phyloP scores from a whole-genome alignment of 2,797 vertebrate species.

The Oophaga sylvatica region DNA sequence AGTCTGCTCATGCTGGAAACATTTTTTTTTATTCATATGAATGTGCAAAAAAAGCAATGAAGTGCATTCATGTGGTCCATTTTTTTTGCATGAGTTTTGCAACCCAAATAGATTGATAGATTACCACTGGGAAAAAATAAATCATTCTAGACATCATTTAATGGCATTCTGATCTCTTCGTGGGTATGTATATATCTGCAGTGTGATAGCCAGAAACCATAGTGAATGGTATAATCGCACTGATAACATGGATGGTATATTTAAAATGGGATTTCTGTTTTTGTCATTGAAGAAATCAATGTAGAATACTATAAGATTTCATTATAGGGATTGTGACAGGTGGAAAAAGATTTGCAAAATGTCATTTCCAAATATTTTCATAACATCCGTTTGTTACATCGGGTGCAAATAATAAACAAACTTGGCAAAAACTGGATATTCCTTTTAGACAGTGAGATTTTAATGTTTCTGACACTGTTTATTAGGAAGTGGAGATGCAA shows the following conservation, averaged over 20 bases:
- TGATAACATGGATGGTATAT: slow-evolving; percentile 52
- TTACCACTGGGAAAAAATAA: slow-evolving; percentile 52
- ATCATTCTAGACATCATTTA: slow-evolving; percentile 46
- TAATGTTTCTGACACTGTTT: too few species aligned
- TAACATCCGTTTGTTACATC: too few species aligned
- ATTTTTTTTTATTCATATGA: slow-evolving; percentile 38
- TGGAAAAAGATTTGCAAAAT: too few species aligned
- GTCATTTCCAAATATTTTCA: too few species aligned
- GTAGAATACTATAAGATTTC: neutral
- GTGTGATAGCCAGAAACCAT: neutral
- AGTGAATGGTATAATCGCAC: slow-evolving; percentile 8
- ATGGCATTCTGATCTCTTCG: slow-evolving; percentile 43
- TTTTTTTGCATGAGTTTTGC: slow-evolving; percentile 50
- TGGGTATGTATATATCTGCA: slow-evolving; percentile 11
- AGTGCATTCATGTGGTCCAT: slow-evolving; percentile 36
- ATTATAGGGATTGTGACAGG: neutral
- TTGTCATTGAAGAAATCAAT: slow-evolving; percentile 8
- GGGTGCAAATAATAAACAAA: too few species aligned
- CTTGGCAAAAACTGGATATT: too few species aligned
- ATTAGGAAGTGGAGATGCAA: too few species aligned
- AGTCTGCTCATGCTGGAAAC: neutral
- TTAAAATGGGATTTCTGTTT: neutral
- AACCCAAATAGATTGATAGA: slow-evolving; percentile 41
- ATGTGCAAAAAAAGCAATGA: slow-evolving; percentile 40
- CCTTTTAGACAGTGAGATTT: too few species aligned